phyloP scores from a whole-genome alignment of 2,888 invertebrate species.

The Euclidia mi region DNA sequence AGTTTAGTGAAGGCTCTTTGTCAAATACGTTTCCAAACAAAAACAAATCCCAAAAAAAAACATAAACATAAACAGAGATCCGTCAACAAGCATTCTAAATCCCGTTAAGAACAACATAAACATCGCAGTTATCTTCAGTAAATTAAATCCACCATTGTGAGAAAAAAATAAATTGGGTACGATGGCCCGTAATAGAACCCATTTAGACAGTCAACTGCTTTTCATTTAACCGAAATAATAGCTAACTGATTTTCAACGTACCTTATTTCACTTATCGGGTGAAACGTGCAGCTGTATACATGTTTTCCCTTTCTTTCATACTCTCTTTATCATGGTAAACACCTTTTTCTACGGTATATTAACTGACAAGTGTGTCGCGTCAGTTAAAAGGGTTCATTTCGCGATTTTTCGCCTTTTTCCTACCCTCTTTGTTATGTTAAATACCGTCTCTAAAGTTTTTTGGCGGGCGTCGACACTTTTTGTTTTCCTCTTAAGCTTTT shows the following conservation, averaged over 20 bases:
- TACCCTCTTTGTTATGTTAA: constrained; percentile 62
- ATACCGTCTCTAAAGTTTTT: constrained; percentile 43
- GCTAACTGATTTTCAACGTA: too few species aligned
- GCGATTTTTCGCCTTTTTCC: constrained; percentile 42
- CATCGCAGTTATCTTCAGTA: constrained; percentile 30
- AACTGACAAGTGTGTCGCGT: constrained; percentile 60
- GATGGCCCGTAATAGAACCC: constrained; percentile 60
- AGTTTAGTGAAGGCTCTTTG: too few species aligned
- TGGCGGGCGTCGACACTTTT: constrained; percentile 3
- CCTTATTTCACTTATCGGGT: constrained; percentile 63
- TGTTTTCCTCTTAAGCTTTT: too few species aligned
- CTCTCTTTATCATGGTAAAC: constrained; percentile 64
- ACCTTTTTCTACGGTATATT: constrained; percentile 67
- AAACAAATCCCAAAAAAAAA: too few species aligned
- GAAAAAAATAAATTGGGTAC: constrained; percentile 47
- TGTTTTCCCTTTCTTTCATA: constrained; percentile 25
- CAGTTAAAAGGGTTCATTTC: constrained; percentile 55
- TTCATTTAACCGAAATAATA: constrained; percentile 67
- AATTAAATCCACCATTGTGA: constrained; percentile 44
- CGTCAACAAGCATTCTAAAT: too few species aligned
- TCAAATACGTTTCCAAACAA: too few species aligned
- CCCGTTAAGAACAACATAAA: constrained; percentile 16
- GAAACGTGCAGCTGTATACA: constrained; percentile 22
- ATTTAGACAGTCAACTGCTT: constrained; percentile 58
- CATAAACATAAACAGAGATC: too few species aligned